These are phyloP conservation scores for Metalampra italica DNA, from an alignment of 2,888 invertebrate genomes.

Conservation along the genomic window DNA sequence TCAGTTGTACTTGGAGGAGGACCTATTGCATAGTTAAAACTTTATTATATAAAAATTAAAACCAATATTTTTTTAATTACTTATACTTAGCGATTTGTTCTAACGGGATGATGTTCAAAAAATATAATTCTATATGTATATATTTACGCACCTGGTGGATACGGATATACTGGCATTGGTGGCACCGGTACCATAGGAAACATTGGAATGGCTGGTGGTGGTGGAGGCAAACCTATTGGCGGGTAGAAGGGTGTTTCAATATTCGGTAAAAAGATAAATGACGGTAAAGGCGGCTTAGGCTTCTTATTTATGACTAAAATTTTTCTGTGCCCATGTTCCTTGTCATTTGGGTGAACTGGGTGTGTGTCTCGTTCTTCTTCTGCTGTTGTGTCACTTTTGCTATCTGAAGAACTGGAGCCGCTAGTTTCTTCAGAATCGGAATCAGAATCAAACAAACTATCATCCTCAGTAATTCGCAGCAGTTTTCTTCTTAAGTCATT, in stretches of 20 bases:
- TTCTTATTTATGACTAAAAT: slow-evolving; percentile 57
- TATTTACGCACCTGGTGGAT: neutral
- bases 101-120: no score
- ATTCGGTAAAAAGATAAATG: slow-evolving; percentile 64
- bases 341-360: slow-evolving; percentile 12
- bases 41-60: no score
- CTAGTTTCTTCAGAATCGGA: slow-evolving; percentile 22
- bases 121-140: neutral
- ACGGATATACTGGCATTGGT: slow-evolving; percentile 28
- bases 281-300: slow-evolving; percentile 55
- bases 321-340: slow-evolving; percentile 56
- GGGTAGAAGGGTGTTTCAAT: slow-evolving; percentile 61
- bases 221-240: slow-evolving; percentile 58
- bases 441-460: slow-evolving; percentile 55
- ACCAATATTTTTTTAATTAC: no score
- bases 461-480: slow-evolving; percentile 57
- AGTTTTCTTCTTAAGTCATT: slow-evolving; percentile 43
- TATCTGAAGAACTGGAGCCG: slow-evolving; percentile 26
- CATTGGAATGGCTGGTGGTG: slow-evolving; percentile 57
- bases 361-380: neutral
- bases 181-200: slow-evolving; percentile 64
- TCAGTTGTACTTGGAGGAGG: neutral
- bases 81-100: no score
- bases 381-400: slow-evolving; percentile 11
- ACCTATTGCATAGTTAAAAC: no score